Conservation (phyloP, 1,140 invertebrate genomes). For the Eciton burchellii region DNA sequence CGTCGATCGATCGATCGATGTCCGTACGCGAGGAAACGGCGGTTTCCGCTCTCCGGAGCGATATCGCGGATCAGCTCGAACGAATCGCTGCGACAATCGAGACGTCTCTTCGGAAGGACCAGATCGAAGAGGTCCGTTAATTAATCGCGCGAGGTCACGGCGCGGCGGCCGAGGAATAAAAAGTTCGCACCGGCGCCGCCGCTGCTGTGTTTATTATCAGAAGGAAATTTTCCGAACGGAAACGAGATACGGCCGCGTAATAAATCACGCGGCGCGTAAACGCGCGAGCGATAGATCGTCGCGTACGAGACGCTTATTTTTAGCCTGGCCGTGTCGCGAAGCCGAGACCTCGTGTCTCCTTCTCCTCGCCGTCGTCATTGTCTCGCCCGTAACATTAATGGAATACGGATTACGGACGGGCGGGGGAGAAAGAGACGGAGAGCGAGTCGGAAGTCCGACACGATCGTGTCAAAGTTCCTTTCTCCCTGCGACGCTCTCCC, state of each 20-base stretch:
- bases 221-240: conserved; percentile 56
- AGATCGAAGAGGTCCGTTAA: not conserved
- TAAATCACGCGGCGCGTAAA: conserved; percentile 39
- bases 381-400: conserved; percentile 35
- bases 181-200: conserved; percentile 8
- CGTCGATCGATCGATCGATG: conserved; percentile 55
- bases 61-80: not conserved
- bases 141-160: not conserved
- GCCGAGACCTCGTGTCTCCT: conserved; percentile 9
- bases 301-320: conserved; percentile 58
- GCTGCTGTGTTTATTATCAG: conserved; percentile 40
- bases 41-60: conserved; percentile 7
- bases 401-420: conserved; percentile 50
- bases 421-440: not conserved
- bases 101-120: not conserved
- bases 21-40: conserved; percentile 14
- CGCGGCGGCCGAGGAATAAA: not conserved
- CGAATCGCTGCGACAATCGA: not conserved
- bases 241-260: conserved; percentile 45
- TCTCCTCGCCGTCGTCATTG: conserved; percentile 44
- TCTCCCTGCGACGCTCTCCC: conserved; percentile 34
- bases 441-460: conserved; percentile 38
- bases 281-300: conserved; percentile 39
- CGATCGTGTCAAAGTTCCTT: conserved; percentile 42
- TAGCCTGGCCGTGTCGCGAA: conserved; percentile 24